A percentile compares a stretch with the other conserved stretches of the same genome.
These are phyloP conservation scores for Phoeniculus purpureus DNA, from an alignment of 2,797 vertebrate species.

Conservation along the genomic window DNA sequence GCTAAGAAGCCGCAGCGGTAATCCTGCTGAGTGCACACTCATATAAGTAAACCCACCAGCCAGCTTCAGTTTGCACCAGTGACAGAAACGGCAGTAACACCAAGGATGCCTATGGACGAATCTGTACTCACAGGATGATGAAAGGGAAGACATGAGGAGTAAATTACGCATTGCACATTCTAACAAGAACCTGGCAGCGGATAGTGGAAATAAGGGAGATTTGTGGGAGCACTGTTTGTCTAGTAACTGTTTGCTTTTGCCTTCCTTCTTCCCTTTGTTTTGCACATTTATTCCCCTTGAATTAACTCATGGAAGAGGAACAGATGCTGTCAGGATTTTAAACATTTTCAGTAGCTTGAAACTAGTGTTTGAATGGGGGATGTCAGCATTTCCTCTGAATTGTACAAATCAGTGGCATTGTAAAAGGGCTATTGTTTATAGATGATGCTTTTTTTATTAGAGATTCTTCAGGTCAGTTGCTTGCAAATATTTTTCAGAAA, in stretches of 20 bases:
- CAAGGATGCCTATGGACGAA: not conserved
- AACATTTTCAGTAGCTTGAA: constrained; percentile 42
- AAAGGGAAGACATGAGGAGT: not conserved
- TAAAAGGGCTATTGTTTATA: constrained; percentile 2
- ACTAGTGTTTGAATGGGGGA: not conserved
- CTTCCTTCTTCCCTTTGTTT: constrained; percentile 39
- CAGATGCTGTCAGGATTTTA: not conserved
- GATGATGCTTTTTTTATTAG: not conserved
- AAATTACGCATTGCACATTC: constrained; percentile 35
- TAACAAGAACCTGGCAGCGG: not conserved
- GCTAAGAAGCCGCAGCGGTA: constrained; percentile 17
- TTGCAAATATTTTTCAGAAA: constrained; percentile 1
- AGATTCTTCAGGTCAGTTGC: constrained; percentile 9
- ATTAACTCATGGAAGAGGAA: constrained; percentile 39
- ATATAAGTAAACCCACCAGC: not conserved
- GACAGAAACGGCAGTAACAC: not conserved
- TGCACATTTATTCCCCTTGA: constrained; percentile 4
- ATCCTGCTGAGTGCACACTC: not conserved
- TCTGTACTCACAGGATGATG: constrained; percentile 9
- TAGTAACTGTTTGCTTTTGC: not conserved
- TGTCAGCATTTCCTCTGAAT: constrained; percentile 42
- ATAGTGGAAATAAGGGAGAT: constrained; percentile 3
- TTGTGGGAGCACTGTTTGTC: not conserved
- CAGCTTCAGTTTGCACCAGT: not conserved
- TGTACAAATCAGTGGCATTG: constrained; percentile 39